phyloP scores from a whole-genome alignment of 2,113 vertebrate genomes.

The Coracopsis vasa region DNA sequence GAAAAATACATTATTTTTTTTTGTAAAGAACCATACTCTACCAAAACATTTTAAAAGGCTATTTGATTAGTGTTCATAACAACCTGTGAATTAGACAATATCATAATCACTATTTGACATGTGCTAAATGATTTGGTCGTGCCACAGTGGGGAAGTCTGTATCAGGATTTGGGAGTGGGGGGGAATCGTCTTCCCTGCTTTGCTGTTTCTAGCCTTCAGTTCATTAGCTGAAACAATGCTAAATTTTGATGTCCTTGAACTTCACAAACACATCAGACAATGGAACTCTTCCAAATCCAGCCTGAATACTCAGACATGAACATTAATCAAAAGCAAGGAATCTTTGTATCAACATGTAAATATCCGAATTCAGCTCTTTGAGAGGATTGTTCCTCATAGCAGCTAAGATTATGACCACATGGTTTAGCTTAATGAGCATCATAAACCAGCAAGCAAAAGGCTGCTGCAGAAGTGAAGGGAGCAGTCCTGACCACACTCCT shows the following conservation, averaged over 20 bases:
- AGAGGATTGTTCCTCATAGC: neutral
- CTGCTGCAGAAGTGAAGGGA: neutral
- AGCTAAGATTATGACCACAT: neutral
- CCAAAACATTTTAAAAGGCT: neutral
- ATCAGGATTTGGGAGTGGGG: fast-evolving
- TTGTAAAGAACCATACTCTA: neutral
- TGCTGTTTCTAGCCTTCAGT: neutral
- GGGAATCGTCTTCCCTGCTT: neutral
- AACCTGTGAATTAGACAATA: neutral
- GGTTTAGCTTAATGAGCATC: neutral
- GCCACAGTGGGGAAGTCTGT: neutral
- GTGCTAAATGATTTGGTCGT: neutral
- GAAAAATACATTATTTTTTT: neutral
- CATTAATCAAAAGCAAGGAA: neutral
- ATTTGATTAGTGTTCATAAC: neutral
- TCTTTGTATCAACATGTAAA: neutral
- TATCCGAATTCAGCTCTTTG: neutral
- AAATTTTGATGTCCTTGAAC: neutral
- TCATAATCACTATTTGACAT: neutral
- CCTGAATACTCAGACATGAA: neutral
- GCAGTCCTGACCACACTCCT: neutral
- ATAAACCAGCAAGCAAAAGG: neutral
- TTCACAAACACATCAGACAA: neutral
- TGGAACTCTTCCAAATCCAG: neutral
- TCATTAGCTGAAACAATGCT: neutral